These are phyloP conservation scores for Morpho helenor DNA, from an alignment of 2,888 invertebrate species.

Conservation along the genomic window DNA sequence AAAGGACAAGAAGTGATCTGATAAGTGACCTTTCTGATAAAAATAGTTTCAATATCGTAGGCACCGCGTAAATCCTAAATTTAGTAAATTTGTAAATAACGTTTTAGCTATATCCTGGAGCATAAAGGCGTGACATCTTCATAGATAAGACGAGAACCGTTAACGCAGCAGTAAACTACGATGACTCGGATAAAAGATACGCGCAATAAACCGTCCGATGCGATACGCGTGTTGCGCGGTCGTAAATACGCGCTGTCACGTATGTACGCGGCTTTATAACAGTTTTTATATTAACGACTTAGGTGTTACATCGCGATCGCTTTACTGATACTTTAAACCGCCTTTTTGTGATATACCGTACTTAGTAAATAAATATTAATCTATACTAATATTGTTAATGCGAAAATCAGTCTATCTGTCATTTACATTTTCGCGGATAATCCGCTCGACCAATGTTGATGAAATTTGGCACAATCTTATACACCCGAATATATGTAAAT, in stretches of 20 bases:
- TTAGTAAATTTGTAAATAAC: too few relatives aligned
- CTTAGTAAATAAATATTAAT: not conserved
- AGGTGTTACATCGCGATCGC: not conserved
- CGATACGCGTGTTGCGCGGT: not conserved
- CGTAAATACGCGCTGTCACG: slow-evolving; percentile 1
- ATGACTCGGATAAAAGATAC: slow-evolving; percentile 5
- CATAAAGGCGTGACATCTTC: too few relatives aligned
- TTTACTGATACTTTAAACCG: not conserved
- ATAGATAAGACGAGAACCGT: slow-evolving; percentile 2
- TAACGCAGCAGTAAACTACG: slow-evolving; percentile 3
- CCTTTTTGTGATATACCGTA: not conserved
- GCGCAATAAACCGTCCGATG: slow-evolving; percentile 4
- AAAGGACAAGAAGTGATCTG: too few relatives aligned
- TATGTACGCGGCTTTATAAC: not conserved
- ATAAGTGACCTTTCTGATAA: too few relatives aligned
- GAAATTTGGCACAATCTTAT: too few relatives aligned
- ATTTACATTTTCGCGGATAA: too few relatives aligned
- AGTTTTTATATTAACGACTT: not conserved
- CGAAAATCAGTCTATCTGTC: too few relatives aligned
- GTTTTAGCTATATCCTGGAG: too few relatives aligned
- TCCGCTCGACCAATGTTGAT: too few relatives aligned
- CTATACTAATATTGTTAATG: not conserved
- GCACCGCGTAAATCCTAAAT: too few relatives aligned
- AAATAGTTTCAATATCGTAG: too few relatives aligned
- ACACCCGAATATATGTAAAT: too few relatives aligned